Percentiles rank a stretch among this genome's conserved stretches.
These are phyloP conservation scores for Temnothorax rugatulus DNA, from an alignment of 2,888 invertebrate species.

Conservation along the genomic window DNA sequence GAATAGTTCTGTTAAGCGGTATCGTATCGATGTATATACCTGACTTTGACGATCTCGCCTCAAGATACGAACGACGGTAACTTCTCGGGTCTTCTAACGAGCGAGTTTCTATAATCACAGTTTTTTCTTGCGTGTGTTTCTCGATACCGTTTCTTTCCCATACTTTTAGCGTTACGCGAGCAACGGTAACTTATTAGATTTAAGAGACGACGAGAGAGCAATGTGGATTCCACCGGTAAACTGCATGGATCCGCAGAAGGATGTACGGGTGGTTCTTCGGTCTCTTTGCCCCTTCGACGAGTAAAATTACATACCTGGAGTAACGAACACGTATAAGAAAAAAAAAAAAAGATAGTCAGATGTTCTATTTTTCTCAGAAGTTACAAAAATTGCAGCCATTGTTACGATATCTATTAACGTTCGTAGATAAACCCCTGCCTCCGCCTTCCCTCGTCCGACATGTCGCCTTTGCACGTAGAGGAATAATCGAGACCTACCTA, in stretches of 20 bases:
- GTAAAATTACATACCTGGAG: conserved; percentile 74
- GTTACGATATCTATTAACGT: conserved; percentile 70
- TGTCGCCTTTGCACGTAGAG: conserved; percentile 60
- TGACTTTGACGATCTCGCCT: conserved; percentile 14
- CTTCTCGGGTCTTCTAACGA: neutral
- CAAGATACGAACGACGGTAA: neutral
- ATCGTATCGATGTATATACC: neutral
- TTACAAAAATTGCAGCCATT: conserved; percentile 68
- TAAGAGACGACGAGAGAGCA: conserved; percentile 49
- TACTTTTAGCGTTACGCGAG: conserved; percentile 24
- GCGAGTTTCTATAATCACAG: neutral
- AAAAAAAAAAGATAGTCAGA: conserved; percentile 65
- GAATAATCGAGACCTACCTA: conserved; percentile 40
- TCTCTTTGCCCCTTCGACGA: conserved; percentile 61
- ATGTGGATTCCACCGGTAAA: conserved; percentile 30
- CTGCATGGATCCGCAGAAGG: conserved; percentile 47
- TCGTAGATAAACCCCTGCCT: conserved; percentile 50
- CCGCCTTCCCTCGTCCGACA: conserved; percentile 10
- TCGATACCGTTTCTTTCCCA: neutral
- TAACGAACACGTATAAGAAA: conserved; percentile 65
- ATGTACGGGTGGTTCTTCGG: conserved; percentile 49
- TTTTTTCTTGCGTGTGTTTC: conserved; percentile 3
- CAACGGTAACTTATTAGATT: conserved; percentile 64
- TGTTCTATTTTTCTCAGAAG: conserved; percentile 74
- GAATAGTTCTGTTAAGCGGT: neutral